Base-by-base conservation (phyloP, 2,113 vertebrate species). In the Pseudolaguvia tuberculata region DNA sequence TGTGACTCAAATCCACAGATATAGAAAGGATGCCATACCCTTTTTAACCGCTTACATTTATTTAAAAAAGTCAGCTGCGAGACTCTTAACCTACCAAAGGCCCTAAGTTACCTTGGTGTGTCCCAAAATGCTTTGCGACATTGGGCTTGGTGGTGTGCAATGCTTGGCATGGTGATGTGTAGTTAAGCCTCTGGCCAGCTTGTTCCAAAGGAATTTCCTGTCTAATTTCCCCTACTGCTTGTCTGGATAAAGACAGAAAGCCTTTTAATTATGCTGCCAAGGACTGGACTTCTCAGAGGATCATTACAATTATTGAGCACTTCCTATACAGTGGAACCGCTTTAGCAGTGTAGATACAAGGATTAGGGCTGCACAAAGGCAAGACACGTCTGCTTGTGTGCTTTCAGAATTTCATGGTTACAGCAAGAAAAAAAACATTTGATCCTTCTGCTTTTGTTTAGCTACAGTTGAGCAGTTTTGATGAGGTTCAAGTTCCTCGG, bases 201-300 rank as follows among this genome's bases (percentile, higher is more conserved):
- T 86, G 83, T 88, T 87, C 85, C 87, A 81, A 81, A 90, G 90
- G 90, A 91, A 92, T 91, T 93, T 93, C 90, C 89, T 88, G 90
- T 90, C 87, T 92, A 86, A 88, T 88, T 91, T 81, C 74, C 83
- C 80, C 86, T 80, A 70, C 8, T 83, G 73, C 78, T 80, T 79
- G 76, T 80, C 75, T 82, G 85, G 86, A 81, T 78, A 85, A 86
- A 89, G 86, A 86, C 85, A 88, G 87, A 89, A 90, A 84, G 80
- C 86, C 86, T 89, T 91, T 88, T 90, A 92, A 92, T 92, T 91
- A 86, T 85, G 67, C 83, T 70, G 85, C 87, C 84, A 77, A 86
- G 85, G 88, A 89, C 87, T 87, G 75, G 82, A 82, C 87, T 66
- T 86, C 88, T 90, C 55, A 85, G 88, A 88, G 86, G 88, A 86